Conservation (phyloP, 2,113 vertebrate genomes). For the Indri indri region DNA sequence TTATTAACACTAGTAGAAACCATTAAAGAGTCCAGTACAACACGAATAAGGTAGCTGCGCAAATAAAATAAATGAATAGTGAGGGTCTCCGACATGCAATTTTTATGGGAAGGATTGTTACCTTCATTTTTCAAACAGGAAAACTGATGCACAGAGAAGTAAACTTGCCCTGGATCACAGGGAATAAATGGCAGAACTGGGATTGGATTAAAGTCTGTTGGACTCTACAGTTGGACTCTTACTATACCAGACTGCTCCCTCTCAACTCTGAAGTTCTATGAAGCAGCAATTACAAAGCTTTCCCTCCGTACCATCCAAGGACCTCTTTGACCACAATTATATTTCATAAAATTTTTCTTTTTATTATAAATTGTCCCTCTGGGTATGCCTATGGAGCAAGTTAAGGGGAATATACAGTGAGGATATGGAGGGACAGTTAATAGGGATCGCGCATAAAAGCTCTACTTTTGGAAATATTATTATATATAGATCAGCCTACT, state of each 20-base stretch:
- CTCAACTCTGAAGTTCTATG: constrained; percentile 37
- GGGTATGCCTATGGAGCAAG: constrained; percentile 25
- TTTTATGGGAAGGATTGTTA: constrained; percentile 48
- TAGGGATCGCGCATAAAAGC: constrained; percentile 54
- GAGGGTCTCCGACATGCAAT: constrained; percentile 2
- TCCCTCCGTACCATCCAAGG: not conserved
- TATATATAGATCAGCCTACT: constrained; percentile 66
- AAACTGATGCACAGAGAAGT: constrained; percentile 36
- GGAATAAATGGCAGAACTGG: not conserved
- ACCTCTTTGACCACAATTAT: not conserved
- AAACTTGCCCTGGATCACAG: constrained; percentile 41
- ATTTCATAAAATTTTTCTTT: constrained; percentile 33
- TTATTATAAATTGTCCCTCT: constrained; percentile 42
- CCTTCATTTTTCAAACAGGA: constrained; percentile 54
- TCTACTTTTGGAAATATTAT: constrained; percentile 65
- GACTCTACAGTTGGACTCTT: not conserved
- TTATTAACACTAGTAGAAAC: constrained; percentile 63
- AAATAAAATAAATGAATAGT: constrained; percentile 58
- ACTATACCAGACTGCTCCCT: constrained; percentile 12
- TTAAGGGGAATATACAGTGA: constrained; percentile 20
- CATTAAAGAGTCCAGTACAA: constrained; percentile 54
- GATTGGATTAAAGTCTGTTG: not conserved
- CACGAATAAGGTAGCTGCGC: constrained; percentile 57
- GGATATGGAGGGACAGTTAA: constrained; percentile 43
- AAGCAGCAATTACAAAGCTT: constrained; percentile 33